A percentile compares a stretch with the other conserved stretches of the same genome.
Evolutionary conservation across 2,797 vertebrate genomes (phyloP).

Genomic region (Botia almorhae): DNA sequence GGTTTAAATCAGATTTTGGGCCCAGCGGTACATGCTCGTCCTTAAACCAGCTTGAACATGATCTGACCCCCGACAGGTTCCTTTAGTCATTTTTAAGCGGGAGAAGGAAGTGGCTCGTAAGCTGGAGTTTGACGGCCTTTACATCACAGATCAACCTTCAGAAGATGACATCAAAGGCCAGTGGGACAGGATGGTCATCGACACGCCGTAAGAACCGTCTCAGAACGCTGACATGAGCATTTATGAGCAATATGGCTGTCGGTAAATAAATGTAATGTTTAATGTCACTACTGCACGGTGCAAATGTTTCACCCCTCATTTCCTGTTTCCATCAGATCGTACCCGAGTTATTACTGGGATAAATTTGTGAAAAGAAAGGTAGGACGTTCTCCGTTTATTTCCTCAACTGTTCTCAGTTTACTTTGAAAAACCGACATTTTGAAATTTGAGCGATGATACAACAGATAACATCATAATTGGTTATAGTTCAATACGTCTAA

Average conservation of each 20-base stretch:
- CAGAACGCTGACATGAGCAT: background rate
- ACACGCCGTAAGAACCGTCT: constrained; percentile 83
- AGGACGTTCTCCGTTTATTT: background rate
- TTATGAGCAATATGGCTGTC: background rate
- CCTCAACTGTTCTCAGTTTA: background rate
- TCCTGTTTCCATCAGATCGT: constrained; percentile 72
- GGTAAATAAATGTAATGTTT: background rate
- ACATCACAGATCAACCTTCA: constrained; percentile 89
- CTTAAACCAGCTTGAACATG: background rate
- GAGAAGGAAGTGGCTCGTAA: constrained; percentile 93
- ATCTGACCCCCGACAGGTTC: constrained; percentile 78
- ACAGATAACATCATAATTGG: too few species aligned
- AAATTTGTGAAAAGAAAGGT: constrained; percentile 86
- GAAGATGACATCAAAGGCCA: constrained; percentile 96
- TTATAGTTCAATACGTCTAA: too few species aligned
- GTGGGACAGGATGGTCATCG: constrained; percentile 93
- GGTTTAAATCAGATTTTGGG: background rate
- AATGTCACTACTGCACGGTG: background rate
- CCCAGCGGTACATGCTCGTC: background rate
- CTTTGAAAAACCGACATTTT: background rate
- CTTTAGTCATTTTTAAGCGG: constrained; percentile 92
- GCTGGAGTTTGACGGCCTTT: constrained; percentile 90
- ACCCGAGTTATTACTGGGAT: constrained; percentile 83
- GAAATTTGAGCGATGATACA: background rate
- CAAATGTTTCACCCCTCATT: background rate